These are phyloP conservation scores for Taurulus bubalis DNA, from an alignment of 2,113 vertebrate genomes.

Conservation along the genomic window DNA sequence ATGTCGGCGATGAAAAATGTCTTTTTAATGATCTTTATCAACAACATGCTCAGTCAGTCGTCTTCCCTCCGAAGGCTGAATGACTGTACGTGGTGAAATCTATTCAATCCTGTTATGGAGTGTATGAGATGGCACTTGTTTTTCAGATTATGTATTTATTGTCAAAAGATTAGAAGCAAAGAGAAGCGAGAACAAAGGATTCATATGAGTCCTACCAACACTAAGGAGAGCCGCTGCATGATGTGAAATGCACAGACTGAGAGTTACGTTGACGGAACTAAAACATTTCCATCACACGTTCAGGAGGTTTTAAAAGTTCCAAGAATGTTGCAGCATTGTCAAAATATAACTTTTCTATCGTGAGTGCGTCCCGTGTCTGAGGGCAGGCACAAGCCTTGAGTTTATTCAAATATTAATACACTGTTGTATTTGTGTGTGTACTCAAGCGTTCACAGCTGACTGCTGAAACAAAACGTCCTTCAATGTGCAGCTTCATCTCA, in stretches of 20 bases:
- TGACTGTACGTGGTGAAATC: background rate
- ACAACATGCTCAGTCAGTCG: background rate
- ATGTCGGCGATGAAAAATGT: background rate
- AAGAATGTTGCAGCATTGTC: background rate
- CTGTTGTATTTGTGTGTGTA: background rate
- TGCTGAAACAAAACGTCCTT: background rate
- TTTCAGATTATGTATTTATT: background rate
- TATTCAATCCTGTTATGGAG: background rate
- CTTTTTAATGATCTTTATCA: background rate
- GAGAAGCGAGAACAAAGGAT: background rate
- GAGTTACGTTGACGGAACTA: background rate
- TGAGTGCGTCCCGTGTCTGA: background rate
- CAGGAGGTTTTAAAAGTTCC: background rate
- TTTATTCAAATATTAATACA: background rate
- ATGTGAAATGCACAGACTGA: background rate
- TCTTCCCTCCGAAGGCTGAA: no score
- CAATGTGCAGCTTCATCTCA: background rate
- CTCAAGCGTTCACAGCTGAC: background rate
- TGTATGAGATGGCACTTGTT: background rate
- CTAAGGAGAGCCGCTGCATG: background rate
- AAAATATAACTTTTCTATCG: background rate
- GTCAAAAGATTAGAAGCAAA: slow-evolving; percentile 1
- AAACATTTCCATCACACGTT: background rate
- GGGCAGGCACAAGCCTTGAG: background rate
- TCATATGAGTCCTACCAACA: background rate